Conservation (phyloP, 2,113 vertebrate genomes). For the Cranoglanis bouderius region DNA sequence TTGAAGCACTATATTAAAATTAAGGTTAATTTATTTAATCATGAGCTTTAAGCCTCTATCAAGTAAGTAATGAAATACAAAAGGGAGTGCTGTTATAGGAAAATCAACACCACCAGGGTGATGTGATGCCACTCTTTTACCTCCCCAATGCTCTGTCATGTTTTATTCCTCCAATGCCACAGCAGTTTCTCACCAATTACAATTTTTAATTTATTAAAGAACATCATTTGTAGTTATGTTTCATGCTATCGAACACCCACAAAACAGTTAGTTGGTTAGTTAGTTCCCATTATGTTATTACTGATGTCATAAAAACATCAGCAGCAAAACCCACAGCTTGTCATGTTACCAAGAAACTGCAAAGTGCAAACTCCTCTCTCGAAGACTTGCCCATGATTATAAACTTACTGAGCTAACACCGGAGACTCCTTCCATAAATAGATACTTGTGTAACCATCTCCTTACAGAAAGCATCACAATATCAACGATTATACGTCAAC, state of each 20-base stretch:
- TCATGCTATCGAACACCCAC: not conserved
- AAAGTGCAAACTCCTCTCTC: not conserved
- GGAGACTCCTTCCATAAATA: not conserved
- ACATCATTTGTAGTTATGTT: not conserved
- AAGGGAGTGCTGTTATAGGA: not conserved
- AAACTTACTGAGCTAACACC: not conserved
- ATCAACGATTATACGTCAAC: not conserved
- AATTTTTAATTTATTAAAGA: not conserved
- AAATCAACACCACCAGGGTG: not conserved
- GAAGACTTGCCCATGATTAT: not conserved
- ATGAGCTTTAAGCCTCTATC: not conserved
- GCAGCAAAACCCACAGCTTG: too few species aligned
- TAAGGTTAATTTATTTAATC: not conserved
- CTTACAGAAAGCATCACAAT: not conserved
- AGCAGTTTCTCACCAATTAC: not conserved
- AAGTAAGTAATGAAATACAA: not conserved
- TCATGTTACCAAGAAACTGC: not conserved
- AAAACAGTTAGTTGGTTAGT: not conserved
- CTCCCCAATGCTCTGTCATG: not conserved
- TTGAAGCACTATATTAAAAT: slow-evolving; percentile 35
- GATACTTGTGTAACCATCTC: too few species aligned
- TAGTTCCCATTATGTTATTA: too few species aligned
- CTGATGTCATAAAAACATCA: too few species aligned
- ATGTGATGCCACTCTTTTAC: not conserved
- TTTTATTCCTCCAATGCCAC: not conserved